Percentiles rank a stretch among this genome's conserved stretches.
Conservation (phyloP, 2,113 vertebrate species). For the Puntigrus tetrazona region DNA sequence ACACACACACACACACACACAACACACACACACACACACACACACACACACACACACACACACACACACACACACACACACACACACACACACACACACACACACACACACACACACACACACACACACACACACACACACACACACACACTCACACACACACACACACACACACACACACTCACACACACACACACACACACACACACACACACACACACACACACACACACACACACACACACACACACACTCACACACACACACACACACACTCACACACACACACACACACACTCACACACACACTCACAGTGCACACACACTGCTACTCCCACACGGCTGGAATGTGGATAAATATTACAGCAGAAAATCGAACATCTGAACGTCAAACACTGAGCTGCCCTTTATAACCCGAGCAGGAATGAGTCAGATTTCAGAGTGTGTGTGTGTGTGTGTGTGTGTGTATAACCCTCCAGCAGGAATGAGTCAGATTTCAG, state of each 20-base stretch:
- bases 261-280: too few relatives aligned
- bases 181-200: too few relatives aligned
- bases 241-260: background rate
- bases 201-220: background rate
- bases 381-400: background rate
- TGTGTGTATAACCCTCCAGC: background rate
- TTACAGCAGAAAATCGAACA: conserved; percentile 9
- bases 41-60: background rate
- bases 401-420: background rate
- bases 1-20: background rate
- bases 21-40: too few relatives aligned
- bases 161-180: background rate
- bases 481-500: background rate
- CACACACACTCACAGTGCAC: background rate
- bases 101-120: background rate
- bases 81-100: background rate
- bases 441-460: background rate
- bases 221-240: background rate
- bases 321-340: background rate
- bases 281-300: background rate
- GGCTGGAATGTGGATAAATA: background rate
- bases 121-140: background rate
- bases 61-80: background rate
- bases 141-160: background rate
- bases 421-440: background rate